Conservation (phyloP, 1,140 invertebrate species). For the Drosophila jambulina region DNA sequence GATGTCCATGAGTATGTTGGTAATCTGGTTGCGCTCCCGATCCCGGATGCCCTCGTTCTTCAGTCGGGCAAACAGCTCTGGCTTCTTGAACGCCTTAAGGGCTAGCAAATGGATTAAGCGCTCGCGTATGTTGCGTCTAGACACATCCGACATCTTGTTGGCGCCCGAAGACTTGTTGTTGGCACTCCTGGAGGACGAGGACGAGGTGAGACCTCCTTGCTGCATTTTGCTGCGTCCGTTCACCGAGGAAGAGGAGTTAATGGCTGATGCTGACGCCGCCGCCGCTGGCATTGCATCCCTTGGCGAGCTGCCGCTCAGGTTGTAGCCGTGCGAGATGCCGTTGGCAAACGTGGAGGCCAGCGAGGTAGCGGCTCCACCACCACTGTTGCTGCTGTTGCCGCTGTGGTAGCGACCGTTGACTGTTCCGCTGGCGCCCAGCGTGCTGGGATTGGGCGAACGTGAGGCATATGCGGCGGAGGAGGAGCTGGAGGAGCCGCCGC, state of each 20-base stretch:
- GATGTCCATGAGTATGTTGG: constrained; percentile 91
- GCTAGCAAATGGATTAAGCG: constrained; percentile 96
- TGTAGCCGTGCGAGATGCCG: constrained; percentile 84
- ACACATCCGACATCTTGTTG: constrained; percentile 76
- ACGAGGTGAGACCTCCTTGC: constrained; percentile 37
- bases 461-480: constrained; percentile 22
- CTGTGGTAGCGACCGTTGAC: constrained; percentile 50
- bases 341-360: constrained; percentile 76
- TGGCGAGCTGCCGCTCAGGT: constrained; percentile 73
- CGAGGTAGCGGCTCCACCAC: constrained; percentile 48
- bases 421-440: constrained; percentile 74
- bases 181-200: constrained; percentile 54
- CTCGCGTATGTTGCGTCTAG: constrained; percentile 87
- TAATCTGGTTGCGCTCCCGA: constrained; percentile 91
- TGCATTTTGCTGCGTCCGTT: constrained; percentile 70
- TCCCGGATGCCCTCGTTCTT: constrained; percentile 94
- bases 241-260: constrained; percentile 13
- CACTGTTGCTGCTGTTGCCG: constrained; percentile 48
- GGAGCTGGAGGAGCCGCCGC: constrained; percentile 24
- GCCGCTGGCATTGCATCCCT: constrained; percentile 38
- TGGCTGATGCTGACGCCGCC: constrained; percentile 13
- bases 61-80: constrained; percentile 93
- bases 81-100: constrained; percentile 96
- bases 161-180: constrained; percentile 60
- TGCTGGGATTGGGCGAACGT: constrained; percentile 78